Percentiles rank a stretch among this genome's conserved stretches.
phyloP scores from a whole-genome alignment of 2,888 invertebrate species.

The Drosophila nigricruria region DNA sequence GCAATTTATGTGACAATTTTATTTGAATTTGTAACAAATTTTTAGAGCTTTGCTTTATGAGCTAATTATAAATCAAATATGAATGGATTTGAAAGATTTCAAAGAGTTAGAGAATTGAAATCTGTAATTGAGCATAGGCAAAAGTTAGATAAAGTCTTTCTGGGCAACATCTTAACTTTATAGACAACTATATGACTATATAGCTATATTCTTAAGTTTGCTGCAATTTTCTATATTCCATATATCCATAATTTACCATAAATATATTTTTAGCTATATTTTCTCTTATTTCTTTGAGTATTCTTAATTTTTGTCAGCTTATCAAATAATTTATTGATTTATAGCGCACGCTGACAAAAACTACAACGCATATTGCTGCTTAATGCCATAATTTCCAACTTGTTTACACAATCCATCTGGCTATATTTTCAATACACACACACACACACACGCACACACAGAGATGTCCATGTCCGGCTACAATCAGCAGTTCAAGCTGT shows the following conservation, averaged over 20 bases:
- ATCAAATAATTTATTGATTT: slow-evolving; percentile 62
- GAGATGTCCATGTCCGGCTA: slow-evolving; percentile 50
- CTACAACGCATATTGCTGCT: slow-evolving; percentile 61
- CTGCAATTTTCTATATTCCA: neutral
- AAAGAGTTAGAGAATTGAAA: neutral
- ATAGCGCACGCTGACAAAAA: slow-evolving; percentile 30
- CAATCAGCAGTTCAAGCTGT: slow-evolving; percentile 62
- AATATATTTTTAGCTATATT: neutral
- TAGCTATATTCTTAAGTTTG: no score
- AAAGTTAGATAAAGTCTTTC: neutral
- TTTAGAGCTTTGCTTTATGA: slow-evolving; percentile 14
- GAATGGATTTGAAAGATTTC: neutral
- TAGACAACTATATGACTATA: no score
- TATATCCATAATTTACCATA: neutral
- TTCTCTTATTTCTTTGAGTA: neutral
- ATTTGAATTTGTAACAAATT: slow-evolving; percentile 60
- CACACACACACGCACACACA: slow-evolving; percentile 26
- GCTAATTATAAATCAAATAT: slow-evolving; percentile 25
- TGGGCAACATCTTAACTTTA: no score
- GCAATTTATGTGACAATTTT: slow-evolving; percentile 66
- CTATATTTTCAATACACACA: slow-evolving; percentile 62
- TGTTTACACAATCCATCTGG: slow-evolving; percentile 82
- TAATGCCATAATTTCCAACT: slow-evolving; percentile 77
- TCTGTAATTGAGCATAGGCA: neutral
- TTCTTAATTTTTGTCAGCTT: slow-evolving; percentile 7